Evolutionary conservation across 1,140 invertebrate genomes (phyloP).

Genomic region (Adelges cooleyi): DNA sequence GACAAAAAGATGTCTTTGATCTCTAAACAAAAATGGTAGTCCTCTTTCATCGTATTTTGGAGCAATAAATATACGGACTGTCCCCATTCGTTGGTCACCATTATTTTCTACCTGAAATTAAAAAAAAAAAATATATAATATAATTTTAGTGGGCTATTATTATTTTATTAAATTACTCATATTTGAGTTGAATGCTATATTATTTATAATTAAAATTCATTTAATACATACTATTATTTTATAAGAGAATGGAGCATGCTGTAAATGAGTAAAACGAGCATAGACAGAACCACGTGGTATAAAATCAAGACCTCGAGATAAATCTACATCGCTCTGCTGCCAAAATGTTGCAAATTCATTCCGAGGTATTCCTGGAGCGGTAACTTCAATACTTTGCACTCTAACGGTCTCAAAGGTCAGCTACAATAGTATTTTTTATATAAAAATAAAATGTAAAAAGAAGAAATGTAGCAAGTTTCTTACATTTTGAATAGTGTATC

Average conservation of each 20-base stretch:
- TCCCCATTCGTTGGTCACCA: slow-evolving; percentile 38
- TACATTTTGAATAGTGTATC: slow-evolving; percentile 49
- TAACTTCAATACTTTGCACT: slow-evolving; percentile 42
- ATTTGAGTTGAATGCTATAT: too few species aligned
- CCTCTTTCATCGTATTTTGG: slow-evolving; percentile 47
- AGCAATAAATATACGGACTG: slow-evolving; percentile 48
- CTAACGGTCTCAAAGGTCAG: slow-evolving; percentile 48
- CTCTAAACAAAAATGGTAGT: slow-evolving; percentile 39
- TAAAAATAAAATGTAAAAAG: neutral
- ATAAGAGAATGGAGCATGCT: slow-evolving; percentile 40
- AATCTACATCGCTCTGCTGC: slow-evolving; percentile 42
- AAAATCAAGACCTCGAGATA: slow-evolving; percentile 44
- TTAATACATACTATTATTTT: slow-evolving; percentile 32
- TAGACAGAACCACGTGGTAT: slow-evolving; percentile 39
- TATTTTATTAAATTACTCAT: too few species aligned
- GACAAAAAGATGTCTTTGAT: slow-evolving; percentile 44
- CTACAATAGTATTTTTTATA: slow-evolving; percentile 36
- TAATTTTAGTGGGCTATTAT: too few species aligned
- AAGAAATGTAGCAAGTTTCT: neutral
- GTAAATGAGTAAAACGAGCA: slow-evolving; percentile 41
- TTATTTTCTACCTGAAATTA: slow-evolving; percentile 35
- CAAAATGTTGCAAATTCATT: slow-evolving; percentile 42
- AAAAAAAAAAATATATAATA: too few species aligned
- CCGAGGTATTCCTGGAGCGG: slow-evolving; percentile 34
- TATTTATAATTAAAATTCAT: neutral